phyloP scores from a whole-genome alignment of 2,113 vertebrate genomes.

The Urocitellus parryii region DNA sequence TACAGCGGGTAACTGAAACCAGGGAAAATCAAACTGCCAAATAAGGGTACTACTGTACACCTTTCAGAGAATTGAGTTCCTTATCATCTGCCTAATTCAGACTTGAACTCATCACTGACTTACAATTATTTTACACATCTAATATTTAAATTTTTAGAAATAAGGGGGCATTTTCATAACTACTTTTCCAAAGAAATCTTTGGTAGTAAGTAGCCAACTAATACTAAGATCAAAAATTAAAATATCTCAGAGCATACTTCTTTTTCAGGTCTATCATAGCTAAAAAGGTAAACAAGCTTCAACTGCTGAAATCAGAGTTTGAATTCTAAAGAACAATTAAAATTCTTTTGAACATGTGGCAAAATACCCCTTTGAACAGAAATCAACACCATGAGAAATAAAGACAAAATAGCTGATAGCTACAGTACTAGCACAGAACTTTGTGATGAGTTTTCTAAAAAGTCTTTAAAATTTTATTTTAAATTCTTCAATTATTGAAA shows the following conservation, averaged over 20 bases:
- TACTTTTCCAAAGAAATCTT: slow-evolving; percentile 13
- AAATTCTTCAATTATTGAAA: not conserved
- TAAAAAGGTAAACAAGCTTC: not conserved
- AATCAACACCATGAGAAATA: not conserved
- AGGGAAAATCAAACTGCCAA: not conserved
- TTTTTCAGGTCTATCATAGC: not conserved
- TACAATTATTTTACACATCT: not conserved
- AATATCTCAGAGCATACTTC: not conserved
- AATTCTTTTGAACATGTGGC: not conserved
- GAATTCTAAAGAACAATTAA: slow-evolving; percentile 38
- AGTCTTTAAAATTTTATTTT: not conserved
- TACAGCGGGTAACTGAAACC: not conserved
- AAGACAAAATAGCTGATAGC: not conserved
- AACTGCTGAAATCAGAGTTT: slow-evolving; percentile 18
- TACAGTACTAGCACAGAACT: not conserved
- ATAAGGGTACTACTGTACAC: not conserved
- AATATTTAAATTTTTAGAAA: not conserved
- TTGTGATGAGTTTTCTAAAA: not conserved
- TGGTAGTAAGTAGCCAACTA: not conserved
- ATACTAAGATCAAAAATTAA: slow-evolving; percentile 7
- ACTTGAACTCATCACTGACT: not conserved
- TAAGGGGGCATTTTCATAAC: not conserved
- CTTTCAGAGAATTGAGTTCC: not conserved
- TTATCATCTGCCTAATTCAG: not conserved
- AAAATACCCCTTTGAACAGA: not conserved